phyloP scores from a whole-genome alignment of 2,113 vertebrate genomes.

The Salminus brasiliensis region DNA sequence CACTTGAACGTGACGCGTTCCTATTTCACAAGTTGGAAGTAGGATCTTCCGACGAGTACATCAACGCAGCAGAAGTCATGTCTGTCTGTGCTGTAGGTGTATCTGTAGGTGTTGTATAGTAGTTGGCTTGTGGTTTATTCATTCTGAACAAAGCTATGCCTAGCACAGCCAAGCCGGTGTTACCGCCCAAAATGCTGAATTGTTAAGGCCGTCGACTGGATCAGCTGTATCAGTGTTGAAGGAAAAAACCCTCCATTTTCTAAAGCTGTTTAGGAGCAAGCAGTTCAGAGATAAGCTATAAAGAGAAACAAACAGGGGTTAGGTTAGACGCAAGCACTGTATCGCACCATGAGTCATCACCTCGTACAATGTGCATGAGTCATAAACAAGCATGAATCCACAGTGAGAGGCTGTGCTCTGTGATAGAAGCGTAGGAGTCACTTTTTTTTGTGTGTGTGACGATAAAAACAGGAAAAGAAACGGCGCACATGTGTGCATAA shows the following conservation, averaged over 20 bases:
- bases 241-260: not conserved
- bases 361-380: constrained; percentile 23
- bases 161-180: not conserved
- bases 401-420: not conserved
- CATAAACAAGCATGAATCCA: constrained; percentile 14
- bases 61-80: no score
- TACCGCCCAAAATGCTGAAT: not conserved
- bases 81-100: no score
- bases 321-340: not conserved
- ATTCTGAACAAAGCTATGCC: not conserved
- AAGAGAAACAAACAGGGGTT: constrained; percentile 6
- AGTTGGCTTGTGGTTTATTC: not conserved
- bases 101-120: not conserved
- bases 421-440: not conserved
- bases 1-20: no score
- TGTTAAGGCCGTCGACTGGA: not conserved
- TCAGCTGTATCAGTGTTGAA: not conserved
- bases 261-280: not conserved
- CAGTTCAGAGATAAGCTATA: not conserved
- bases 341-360: constrained; percentile 24
- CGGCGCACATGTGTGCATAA: constrained; percentile 14
- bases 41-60: no score
- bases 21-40: no score
- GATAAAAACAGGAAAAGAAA: not conserved
- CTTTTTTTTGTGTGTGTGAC: not conserved